A percentile compares a stretch with the other conserved stretches of the same genome.
Conservation (phyloP, 2,113 vertebrate species). For the Oryctolagus cuniculus region DNA sequence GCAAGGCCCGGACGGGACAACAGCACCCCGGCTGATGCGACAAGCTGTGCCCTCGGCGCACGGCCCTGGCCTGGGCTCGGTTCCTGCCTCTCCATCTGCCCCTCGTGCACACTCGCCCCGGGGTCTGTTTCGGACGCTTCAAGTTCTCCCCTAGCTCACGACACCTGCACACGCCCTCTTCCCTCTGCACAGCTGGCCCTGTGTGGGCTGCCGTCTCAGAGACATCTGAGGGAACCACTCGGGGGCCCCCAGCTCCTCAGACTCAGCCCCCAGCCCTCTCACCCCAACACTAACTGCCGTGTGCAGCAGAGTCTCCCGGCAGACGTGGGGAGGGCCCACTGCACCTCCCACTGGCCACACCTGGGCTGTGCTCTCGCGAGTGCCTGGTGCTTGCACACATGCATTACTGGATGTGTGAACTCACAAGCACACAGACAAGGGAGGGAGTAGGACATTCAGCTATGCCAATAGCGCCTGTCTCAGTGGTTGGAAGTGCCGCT, state of each 20-base stretch:
- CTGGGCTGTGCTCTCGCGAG: not conserved
- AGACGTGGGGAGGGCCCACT: too few relatives aligned
- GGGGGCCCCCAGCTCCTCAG: too few relatives aligned
- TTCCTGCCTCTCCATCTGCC: not conserved
- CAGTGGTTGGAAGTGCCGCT: not conserved
- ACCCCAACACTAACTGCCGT: too few relatives aligned
- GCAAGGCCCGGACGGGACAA: not conserved
- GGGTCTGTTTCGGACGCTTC: too few relatives aligned
- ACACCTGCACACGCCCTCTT: not conserved
- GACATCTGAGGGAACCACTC: not conserved
- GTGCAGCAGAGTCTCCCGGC: too few relatives aligned
- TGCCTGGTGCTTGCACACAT: not conserved
- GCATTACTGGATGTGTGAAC: not conserved
- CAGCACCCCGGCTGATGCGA: not conserved
- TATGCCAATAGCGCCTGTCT: not conserved
- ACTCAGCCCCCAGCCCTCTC: too few relatives aligned
- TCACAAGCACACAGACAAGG: not conserved
- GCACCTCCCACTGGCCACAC: too few relatives aligned
- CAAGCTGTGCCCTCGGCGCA: too few relatives aligned
- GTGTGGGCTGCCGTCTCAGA: not conserved
- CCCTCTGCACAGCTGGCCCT: not conserved
- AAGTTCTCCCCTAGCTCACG: not conserved
- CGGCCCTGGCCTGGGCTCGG: too few relatives aligned
- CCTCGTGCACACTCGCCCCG: too few relatives aligned
- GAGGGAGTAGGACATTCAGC: not conserved